These are phyloP conservation scores for Chloroceryle aenea DNA, from an alignment of 2,113 vertebrate species.

Conservation along the genomic window DNA sequence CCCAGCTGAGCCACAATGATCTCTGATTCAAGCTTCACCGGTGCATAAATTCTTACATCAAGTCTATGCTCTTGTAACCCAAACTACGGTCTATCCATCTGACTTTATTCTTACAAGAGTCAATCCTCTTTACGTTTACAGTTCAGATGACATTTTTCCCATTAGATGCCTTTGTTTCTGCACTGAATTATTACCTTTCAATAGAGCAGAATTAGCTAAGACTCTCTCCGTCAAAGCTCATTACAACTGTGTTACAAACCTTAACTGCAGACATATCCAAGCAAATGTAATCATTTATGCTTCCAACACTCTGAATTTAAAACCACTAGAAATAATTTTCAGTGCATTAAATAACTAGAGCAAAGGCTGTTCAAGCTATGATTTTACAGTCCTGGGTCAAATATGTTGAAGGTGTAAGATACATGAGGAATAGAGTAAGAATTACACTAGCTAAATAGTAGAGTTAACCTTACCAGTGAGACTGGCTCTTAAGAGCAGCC, in stretches of 20 bases:
- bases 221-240: neutral
- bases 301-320: neutral
- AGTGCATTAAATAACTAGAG: neutral
- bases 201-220: neutral
- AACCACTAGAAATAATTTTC: neutral
- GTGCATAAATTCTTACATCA: neutral
- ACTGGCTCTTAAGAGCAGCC: neutral
- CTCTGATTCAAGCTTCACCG: neutral
- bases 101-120: neutral
- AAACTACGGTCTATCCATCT: neutral
- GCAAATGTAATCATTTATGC: neutral
- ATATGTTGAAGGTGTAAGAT: neutral
- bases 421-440: neutral
- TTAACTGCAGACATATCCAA: neutral
- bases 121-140: neutral
- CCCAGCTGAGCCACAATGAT: neutral
- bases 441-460: neutral
- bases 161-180: neutral
- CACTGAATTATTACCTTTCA: neutral
- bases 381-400: neutral
- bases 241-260: slow-evolving; percentile 6
- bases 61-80: neutral
- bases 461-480: neutral
- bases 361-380: neutral
- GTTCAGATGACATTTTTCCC: neutral